Percentiles rank a stretch among this genome's conserved stretches.
These are phyloP conservation scores for Bothrops jararaca DNA, from an alignment of 2,113 vertebrate genomes.

Conservation along the genomic window DNA sequence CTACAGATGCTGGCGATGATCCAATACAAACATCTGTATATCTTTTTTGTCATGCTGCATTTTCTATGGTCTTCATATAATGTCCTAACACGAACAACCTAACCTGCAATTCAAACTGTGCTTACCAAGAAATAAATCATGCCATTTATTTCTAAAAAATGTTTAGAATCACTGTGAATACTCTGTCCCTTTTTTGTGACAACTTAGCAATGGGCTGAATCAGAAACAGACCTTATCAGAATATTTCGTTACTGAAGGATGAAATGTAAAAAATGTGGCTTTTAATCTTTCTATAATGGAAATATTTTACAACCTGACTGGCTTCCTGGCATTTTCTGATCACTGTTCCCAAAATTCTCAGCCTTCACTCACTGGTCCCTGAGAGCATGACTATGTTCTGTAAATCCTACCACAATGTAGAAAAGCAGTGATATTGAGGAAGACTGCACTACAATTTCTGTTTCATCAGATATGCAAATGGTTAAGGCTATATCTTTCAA, in stretches of 20 bases:
- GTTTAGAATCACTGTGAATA: neutral
- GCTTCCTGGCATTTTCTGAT: neutral
- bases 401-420: neutral
- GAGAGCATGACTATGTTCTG: neutral
- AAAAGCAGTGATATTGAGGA: neutral
- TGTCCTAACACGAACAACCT: neutral
- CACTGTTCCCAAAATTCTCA: neutral
- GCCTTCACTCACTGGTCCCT: neutral
- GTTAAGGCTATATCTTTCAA: conserved; percentile 33
- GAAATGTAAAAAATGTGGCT: neutral
- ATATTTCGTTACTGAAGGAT: neutral
- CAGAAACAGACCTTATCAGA: neutral
- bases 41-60: neutral
- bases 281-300: neutral
- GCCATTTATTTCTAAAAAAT: neutral
- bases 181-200: neutral
- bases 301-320: neutral
- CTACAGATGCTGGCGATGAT: neutral
- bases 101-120: neutral
- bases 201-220: neutral
- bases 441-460: neutral
- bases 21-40: neutral
- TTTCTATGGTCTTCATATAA: neutral
- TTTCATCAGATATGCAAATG: conserved; percentile 23
- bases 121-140: neutral